Base-by-base conservation (phyloP, 2,113 vertebrate species). In the Pedetes capensis region DNA sequence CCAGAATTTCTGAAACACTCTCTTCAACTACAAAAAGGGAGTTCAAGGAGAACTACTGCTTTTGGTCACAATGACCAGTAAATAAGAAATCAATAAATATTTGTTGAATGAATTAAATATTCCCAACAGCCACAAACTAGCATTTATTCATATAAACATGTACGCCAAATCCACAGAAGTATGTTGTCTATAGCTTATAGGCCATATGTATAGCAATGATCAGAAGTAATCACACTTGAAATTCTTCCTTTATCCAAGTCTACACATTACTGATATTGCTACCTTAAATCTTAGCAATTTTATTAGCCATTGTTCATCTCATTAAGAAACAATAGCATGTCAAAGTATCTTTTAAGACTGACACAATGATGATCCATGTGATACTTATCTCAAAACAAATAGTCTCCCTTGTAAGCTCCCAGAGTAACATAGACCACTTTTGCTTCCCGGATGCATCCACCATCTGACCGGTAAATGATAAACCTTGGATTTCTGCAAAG, bases 1-100 rank as follows among this genome's bases (percentile, higher is more conserved):
- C 34, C 78, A 88, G 29, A 75, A 95, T 82, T 94, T 89, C 66
- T 72, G 55, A 89, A 95, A 94, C 37, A 32, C n/a, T 71, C 51
- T 81, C 94, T 90, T 85, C 27, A 72, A 61, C 17, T 81, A 72
- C 1, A 75, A 37, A 75, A 78, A 75, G 42, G 64, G 34, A 68
- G 39, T 29, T 69, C 23, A 78, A 83, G 44, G 37, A 59, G 61
- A 81, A 49, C 27, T 34, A 83, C 0, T 91, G 37, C 49, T 88
- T 94, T 64, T 95, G 20, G 85, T 90, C 32, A 57, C 71, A 66
- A 34, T 55, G 63, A 89, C 8, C 51, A 95, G 49, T 5, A 93
- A 91, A 80, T 71, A 88, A 95, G 22, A 95, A 95, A 55, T 66
- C 68, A 68, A 76, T 6, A 81, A 37, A 12, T 80, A 92, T 80